Evolutionary conservation across 92 coral and sea anemone genomes (phyloP).

Genomic region (Palythoa grandiflora): DNA sequence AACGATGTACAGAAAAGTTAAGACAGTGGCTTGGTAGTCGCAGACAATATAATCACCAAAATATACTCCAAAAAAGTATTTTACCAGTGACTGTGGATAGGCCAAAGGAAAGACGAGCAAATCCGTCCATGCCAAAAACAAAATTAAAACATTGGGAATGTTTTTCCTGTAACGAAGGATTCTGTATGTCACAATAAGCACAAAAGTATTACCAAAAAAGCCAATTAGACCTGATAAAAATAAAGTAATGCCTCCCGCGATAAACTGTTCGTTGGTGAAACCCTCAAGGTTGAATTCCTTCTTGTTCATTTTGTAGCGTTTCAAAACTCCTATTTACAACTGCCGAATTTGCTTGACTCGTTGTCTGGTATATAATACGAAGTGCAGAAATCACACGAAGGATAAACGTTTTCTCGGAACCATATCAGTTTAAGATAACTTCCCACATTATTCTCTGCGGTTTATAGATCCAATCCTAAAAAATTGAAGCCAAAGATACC

Average conservation of each 20-base stretch:
- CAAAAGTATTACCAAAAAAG: slow-evolving; percentile 78
- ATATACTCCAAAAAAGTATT: slow-evolving; percentile 81
- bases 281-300: slow-evolving; percentile 85
- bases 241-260: slow-evolving; percentile 87
- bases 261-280: slow-evolving; percentile 83
- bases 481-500: neutral
- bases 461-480: neutral
- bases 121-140: slow-evolving; percentile 88
- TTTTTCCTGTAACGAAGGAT: slow-evolving; percentile 88
- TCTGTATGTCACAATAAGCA: slow-evolving; percentile 76
- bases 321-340: neutral
- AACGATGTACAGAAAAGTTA: slow-evolving; percentile 73
- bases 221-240: slow-evolving; percentile 78
- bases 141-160: slow-evolving; percentile 86
- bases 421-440: neutral
- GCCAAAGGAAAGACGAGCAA: slow-evolving; percentile 80
- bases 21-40: slow-evolving; percentile 85
- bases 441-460: neutral
- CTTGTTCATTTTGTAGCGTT: slow-evolving; percentile 59
- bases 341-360: neutral
- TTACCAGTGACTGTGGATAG: slow-evolving; percentile 88
- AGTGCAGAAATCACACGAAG: neutral
- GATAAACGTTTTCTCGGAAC: neutral
- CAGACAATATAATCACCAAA: slow-evolving; percentile 87
- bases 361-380: neutral